Evolutionary conservation across 53 echinoderm and acorn worm genomes (phyloP).

Genomic region (Antedon mediterranea): DNA sequence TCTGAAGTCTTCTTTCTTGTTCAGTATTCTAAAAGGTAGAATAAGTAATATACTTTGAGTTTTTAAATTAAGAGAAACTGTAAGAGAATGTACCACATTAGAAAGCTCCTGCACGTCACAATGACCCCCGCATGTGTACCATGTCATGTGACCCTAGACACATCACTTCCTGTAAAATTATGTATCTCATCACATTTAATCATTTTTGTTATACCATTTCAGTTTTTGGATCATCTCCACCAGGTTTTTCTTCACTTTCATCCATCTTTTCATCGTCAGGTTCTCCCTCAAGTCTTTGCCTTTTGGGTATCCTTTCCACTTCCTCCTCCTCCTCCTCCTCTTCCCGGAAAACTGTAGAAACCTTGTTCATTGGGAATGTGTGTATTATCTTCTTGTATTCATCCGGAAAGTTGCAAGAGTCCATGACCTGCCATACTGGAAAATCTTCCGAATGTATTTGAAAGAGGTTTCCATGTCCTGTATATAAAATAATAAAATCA

Average conservation of each 20-base stretch:
- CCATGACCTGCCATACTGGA: slow-evolving; percentile 44
- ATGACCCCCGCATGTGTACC: too few relatives aligned
- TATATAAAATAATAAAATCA: background rate
- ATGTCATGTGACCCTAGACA: too few relatives aligned
- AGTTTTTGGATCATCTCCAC: background rate
- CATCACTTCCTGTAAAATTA: too few relatives aligned
- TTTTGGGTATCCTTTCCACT: too few relatives aligned
- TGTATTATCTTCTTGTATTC: slow-evolving; percentile 37
- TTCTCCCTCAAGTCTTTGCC: background rate
- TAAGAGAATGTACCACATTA: too few relatives aligned
- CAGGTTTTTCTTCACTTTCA: background rate
- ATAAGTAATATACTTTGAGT: background rate
- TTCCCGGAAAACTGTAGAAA: slow-evolving; percentile 6
- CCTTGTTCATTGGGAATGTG: slow-evolving; percentile 37
- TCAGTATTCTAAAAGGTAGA: background rate
- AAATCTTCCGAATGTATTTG: slow-evolving; percentile 67
- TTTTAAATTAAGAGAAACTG: background rate
- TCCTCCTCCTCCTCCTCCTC: background rate
- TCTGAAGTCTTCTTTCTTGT: background rate
- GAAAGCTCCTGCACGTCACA: too few relatives aligned
- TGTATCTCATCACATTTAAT: too few relatives aligned
- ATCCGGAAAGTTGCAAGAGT: slow-evolving; percentile 65
- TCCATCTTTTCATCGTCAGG: background rate
- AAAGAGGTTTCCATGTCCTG: slow-evolving; percentile 60
- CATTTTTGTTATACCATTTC: background rate